These are phyloP conservation scores for Anser brachyrhynchus DNA, from an alignment of 2,113 vertebrate species.

Conservation along the genomic window DNA sequence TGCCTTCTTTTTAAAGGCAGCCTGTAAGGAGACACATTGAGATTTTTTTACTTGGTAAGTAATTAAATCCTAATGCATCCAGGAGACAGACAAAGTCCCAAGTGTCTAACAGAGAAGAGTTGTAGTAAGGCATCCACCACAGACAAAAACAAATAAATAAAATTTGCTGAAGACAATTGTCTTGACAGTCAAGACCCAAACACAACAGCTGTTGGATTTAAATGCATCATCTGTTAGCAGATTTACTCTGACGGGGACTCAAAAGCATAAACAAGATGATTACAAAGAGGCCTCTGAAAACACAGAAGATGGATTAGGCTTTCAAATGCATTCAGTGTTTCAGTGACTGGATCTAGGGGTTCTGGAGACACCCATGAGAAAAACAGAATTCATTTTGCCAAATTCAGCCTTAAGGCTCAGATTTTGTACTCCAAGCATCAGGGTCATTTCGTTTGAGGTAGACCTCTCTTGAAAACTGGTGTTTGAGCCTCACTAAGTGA, in stretches of 20 bases:
- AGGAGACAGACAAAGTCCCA: background rate
- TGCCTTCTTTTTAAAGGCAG: background rate
- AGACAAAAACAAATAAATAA: background rate
- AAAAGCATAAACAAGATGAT: background rate
- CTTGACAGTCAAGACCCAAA: background rate
- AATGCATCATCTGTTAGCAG: background rate
- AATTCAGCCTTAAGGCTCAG: background rate
- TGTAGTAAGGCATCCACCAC: background rate
- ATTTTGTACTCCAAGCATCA: background rate
- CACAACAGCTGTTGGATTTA: background rate
- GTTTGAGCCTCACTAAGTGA: background rate
- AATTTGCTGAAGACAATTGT: background rate
- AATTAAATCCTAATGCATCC: background rate
- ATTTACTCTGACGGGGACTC: background rate
- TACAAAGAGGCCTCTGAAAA: background rate
- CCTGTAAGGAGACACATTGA: constrained; percentile 22
- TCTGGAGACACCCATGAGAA: background rate
- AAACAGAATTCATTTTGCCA: background rate
- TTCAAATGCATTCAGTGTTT: background rate
- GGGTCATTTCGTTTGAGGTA: background rate
- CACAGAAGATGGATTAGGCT: background rate
- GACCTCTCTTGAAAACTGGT: background rate
- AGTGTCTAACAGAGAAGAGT: background rate
- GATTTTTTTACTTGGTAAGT: background rate
- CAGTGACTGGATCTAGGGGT: background rate